These are phyloP conservation scores for Stenodema calcarata DNA, from an alignment of 2,888 invertebrate genomes.

Conservation along the genomic window DNA sequence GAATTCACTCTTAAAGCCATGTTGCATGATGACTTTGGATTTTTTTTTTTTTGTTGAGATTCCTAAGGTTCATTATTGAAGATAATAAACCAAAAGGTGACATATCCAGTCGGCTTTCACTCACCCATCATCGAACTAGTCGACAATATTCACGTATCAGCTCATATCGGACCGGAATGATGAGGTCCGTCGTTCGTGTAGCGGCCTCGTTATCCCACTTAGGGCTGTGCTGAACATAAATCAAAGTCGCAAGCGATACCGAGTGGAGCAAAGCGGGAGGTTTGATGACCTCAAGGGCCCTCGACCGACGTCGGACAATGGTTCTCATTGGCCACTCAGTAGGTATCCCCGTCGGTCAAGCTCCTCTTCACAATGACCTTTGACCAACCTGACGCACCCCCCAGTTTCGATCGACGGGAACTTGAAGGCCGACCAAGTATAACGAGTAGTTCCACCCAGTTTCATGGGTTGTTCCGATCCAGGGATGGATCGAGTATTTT, in stretches of 20 bases:
- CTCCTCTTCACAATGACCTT: not conserved
- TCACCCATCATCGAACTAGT: no score
- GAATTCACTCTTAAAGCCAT: no score
- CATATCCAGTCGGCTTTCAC: no score
- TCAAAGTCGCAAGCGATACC: not conserved
- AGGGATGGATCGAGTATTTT: no score
- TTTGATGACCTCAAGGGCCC: not conserved
- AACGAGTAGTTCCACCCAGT: no score
- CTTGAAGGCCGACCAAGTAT: not conserved
- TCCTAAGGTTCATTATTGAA: no score
- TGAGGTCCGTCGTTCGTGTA: not conserved
- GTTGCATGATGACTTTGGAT: no score
- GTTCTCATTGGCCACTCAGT: slow-evolving; percentile 2
- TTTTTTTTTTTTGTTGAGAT: no score
- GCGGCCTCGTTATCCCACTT: not conserved
- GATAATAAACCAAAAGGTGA: no score
- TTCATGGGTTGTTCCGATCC: no score
- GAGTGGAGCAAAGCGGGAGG: not conserved
- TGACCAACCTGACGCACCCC: not conserved
- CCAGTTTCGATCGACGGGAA: not conserved
- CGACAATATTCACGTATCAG: no score
- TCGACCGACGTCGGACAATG: not conserved
- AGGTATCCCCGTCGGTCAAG: not conserved
- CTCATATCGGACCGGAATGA: not conserved
- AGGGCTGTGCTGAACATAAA: not conserved